Percentiles rank a stretch among this genome's conserved stretches.
These are phyloP conservation scores for Esperia sulphurella DNA, from an alignment of 2,888 invertebrate genomes.

Conservation along the genomic window DNA sequence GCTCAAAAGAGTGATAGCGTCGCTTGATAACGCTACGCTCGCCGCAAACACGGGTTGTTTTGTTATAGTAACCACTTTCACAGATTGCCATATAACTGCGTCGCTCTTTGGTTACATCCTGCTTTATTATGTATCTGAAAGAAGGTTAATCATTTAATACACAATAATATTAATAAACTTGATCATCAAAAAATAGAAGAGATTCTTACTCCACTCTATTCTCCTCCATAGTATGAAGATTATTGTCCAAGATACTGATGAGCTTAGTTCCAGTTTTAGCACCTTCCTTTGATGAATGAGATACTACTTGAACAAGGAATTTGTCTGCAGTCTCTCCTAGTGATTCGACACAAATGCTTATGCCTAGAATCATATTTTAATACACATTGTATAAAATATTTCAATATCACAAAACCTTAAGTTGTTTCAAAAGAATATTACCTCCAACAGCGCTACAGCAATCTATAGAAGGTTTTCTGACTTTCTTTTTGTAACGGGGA, in stretches of 20 bases:
- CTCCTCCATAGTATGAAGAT: conserved; percentile 83
- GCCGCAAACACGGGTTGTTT: conserved; percentile 68
- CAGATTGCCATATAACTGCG: conserved; percentile 76
- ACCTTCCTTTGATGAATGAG: conserved; percentile 77
- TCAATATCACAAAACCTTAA: neutral
- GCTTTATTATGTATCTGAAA: conserved; percentile 62
- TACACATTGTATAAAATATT: neutral
- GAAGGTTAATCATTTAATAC: neutral
- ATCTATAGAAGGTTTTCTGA: conserved; percentile 56
- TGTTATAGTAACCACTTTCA: conserved; percentile 76
- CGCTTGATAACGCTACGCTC: conserved; percentile 62
- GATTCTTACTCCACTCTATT: conserved; percentile 78
- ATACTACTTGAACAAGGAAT: conserved; percentile 80
- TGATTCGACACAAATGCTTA: conserved; percentile 63
- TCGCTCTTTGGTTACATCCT: conserved; percentile 67
- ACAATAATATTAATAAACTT: too few species aligned
- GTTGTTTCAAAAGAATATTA: conserved; percentile 18
- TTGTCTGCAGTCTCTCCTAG: conserved; percentile 69
- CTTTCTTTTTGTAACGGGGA: conserved; percentile 41
- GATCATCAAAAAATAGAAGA: too few species aligned
- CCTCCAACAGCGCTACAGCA: conserved; percentile 73
- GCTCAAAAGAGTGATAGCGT: conserved; percentile 70
- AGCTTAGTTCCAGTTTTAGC: conserved; percentile 79
- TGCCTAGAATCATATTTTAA: conserved; percentile 35
- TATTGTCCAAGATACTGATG: conserved; percentile 78